Evolutionary conservation across 1,140 invertebrate species (phyloP), one percentile per base, ranked within the genome.

Genomic region (Leptonema lineaticorne): DNA sequence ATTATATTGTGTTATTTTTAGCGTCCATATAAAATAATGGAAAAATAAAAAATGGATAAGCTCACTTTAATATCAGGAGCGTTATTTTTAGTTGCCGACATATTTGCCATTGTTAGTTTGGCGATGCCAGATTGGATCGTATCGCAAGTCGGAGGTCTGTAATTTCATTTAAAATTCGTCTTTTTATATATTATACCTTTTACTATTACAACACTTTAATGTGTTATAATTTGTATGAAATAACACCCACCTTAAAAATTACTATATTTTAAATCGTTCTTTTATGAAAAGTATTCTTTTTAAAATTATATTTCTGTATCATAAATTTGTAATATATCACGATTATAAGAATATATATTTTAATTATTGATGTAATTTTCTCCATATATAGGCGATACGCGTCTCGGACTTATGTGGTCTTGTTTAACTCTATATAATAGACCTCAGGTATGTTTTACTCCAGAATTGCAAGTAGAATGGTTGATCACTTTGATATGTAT

Each of bases 111-210:
- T 69, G 88, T 95, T 0, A 96, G 94, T 80, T 84, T 98, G 70
- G 90, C 93, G 5, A 91, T 96, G 87, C 94, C 95, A 37, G 93
- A 96, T 79, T 98, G 95, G 95, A 96, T 97, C 75, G 92, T 96
- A 30, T 95, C 94, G 4, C 93, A 96, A 81, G 91, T 95, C 74
- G 94, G 94, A 81, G 92, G 93, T 92, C 85, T 78, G 72, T 45
- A 58, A 28, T 29, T 14, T n/a, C n/a, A n/a, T n/a, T n/a, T n/a
- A n/a, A n/a, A n/a, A n/a, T n/a, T n/a, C n/a, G n/a, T n/a, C n/a
- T n/a, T n/a, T n/a, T n/a, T n/a, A n/a, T n/a, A n/a, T n/a, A n/a
- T n/a, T n/a, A n/a, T n/a, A n/a, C n/a, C n/a, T n/a, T n/a, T n/a
- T n/a, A n/a, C n/a, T n/a, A n/a, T n/a, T n/a, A n/a, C n/a, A n/a